Conservation (phyloP, 2,888 invertebrate species). For the Esperia sulphurella region DNA sequence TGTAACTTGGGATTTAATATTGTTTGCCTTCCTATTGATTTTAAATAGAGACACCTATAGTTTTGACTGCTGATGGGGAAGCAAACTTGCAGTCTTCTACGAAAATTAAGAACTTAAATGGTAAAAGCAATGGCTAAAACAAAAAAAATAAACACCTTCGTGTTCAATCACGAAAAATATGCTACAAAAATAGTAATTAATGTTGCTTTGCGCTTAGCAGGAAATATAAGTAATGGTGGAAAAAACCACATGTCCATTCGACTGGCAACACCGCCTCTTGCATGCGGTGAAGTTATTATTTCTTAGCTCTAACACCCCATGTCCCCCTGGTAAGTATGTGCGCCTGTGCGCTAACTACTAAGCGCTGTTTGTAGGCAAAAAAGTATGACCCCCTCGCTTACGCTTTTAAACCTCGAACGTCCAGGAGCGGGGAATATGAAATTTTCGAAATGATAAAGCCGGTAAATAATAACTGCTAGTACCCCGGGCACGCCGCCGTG, state of each 20-base stretch:
- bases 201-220: slow-evolving; percentile 7
- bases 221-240: slow-evolving; percentile 11
- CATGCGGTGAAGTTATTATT: slow-evolving; percentile 72
- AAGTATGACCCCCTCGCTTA: slow-evolving; percentile 61
- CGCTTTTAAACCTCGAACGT: slow-evolving; percentile 79
- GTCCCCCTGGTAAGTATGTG: slow-evolving; percentile 56
- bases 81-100: too few relatives aligned
- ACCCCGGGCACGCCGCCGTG: slow-evolving; percentile 52
- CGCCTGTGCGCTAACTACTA: slow-evolving; percentile 47
- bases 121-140: neutral
- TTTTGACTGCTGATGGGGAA: too few relatives aligned
- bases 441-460: slow-evolving; percentile 80
- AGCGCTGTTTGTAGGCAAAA: slow-evolving; percentile 71
- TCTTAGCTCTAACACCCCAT: slow-evolving; percentile 58
- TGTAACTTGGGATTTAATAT: too few relatives aligned
- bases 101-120: too few relatives aligned
- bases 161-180: neutral
- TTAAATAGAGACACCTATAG: too few relatives aligned
- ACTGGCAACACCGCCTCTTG: slow-evolving; percentile 47
- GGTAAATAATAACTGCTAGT: slow-evolving; percentile 79
- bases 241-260: slow-evolving; percentile 11
- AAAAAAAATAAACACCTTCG: neutral
- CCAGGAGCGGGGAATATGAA: slow-evolving; percentile 79
- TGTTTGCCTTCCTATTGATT: too few relatives aligned
- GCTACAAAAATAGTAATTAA: slow-evolving; percentile 1